Base-by-base conservation (phyloP, 2,113 vertebrate genomes). In the Salvelinus alpinus region DNA sequence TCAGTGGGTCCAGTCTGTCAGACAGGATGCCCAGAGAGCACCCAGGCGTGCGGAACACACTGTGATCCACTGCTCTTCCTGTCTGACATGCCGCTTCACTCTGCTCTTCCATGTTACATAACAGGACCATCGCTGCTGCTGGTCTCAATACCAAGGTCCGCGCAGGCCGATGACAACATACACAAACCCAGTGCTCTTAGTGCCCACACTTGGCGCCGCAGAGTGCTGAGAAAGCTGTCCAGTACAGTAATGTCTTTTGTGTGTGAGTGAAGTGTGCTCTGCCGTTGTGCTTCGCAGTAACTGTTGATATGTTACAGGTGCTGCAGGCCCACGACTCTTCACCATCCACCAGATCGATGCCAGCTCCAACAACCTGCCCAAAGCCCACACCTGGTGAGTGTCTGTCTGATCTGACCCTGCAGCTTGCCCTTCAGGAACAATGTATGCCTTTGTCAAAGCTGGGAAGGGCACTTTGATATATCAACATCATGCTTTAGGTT, bases 271-370 rank as follows among this genome's bases (percentile, higher is more conserved):
- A 38, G 25, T n/a, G 44, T n/a, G 20, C 24, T 71, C 77, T 69
- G 22, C 66, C 65, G 29, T 38, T 62, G 51, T 69, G 69, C 48
- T 70, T 65, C 24, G 22, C 25, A 18, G 44, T 51, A 27, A 25
- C 38, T 78, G 59, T 60, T 20, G 77, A 16, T 71, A 22, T 70
- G 25, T 1, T 73, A 0, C 78, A 99, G 98, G 98, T 90, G 98
- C 98, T 72, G 96, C 98, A 1, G 98, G 98, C 20, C 98, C 97
- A 0, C 93, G 98, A 0, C 95, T 99, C 84, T 99, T 99, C 71
- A 99, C 98, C 76, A 98, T 99, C 74, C 98, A 99, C 91, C 98
- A 98, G 94, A 99, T 99, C 0, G 98, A 99, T 14, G 97, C 96
- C 91, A 98, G 94, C 89, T 95, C 96, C 38, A 97, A 99, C 78